Conservation (phyloP, 2,888 invertebrate species). For the Congeria kusceri region DNA sequence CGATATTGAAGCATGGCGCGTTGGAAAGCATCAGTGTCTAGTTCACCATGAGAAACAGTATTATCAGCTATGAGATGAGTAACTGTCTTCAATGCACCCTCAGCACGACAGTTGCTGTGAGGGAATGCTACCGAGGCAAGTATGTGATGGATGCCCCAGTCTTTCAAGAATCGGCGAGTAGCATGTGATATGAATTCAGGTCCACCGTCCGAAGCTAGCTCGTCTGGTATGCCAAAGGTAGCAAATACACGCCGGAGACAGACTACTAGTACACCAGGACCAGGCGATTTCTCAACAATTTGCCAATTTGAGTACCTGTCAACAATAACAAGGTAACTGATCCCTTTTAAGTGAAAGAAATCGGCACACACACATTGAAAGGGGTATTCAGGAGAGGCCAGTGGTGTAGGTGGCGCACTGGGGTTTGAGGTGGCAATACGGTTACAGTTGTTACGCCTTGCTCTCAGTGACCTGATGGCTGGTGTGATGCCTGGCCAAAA, state of each 20-base stretch:
- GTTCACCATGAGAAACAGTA: constrained; percentile 59
- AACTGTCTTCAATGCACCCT: constrained; percentile 70
- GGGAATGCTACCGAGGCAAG: constrained; percentile 72
- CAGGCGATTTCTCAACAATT: constrained; percentile 45
- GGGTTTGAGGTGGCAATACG: constrained; percentile 68
- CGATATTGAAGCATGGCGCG: constrained; percentile 67
- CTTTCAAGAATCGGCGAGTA: constrained; percentile 61
- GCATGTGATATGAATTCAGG: constrained; percentile 64
- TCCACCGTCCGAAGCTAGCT: constrained; percentile 67
- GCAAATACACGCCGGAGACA: constrained; percentile 57
- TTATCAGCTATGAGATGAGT: constrained; percentile 72
- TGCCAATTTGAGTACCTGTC: constrained; percentile 70
- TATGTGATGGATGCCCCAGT: constrained; percentile 69
- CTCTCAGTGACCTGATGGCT: constrained; percentile 30
- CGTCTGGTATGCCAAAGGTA: constrained; percentile 67
- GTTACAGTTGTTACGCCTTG: constrained; percentile 59
- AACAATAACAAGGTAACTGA: constrained; percentile 64
- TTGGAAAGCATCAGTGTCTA: constrained; percentile 66
- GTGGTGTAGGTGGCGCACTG: constrained; percentile 65
- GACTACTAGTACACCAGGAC: constrained; percentile 53
- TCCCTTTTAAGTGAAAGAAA: constrained; percentile 56
- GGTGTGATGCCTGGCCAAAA: constrained; percentile 74
- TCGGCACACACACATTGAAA: constrained; percentile 58
- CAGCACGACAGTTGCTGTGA: constrained; percentile 60
- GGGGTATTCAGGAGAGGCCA: constrained; percentile 54